A percentile compares a stretch with the other conserved stretches of the same genome.
phyloP scores from a whole-genome alignment of 1,140 invertebrate species.

The Delia radicum region DNA sequence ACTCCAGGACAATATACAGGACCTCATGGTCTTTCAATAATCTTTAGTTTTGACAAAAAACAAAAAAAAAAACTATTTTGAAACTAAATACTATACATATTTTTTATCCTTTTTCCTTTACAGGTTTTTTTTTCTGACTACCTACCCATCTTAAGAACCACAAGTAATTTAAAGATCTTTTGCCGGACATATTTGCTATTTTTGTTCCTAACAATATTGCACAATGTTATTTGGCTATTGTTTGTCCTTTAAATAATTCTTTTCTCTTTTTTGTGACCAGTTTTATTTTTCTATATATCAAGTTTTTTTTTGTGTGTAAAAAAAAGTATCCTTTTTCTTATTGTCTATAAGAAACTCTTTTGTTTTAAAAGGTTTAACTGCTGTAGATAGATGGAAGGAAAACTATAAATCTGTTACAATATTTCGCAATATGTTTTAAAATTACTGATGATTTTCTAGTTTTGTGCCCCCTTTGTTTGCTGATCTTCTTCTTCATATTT shows the following conservation, averaged over 20 bases:
- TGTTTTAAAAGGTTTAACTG: neutral
- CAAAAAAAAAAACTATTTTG: neutral
- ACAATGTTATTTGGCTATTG: neutral
- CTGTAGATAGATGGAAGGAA: neutral
- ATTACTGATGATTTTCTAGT: neutral
- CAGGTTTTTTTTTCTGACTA: neutral
- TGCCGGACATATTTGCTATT: neutral
- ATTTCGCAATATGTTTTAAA: neutral
- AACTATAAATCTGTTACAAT: neutral
- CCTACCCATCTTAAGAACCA: neutral
- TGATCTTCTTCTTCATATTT: neutral
- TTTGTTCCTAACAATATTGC: neutral
- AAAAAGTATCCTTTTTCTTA: neutral
- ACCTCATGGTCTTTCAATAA: neutral
- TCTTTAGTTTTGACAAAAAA: neutral
- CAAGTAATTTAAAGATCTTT: constrained; percentile 1
- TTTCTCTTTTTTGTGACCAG: neutral
- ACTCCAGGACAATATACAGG: neutral
- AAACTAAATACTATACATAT: neutral
- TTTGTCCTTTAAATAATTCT: neutral
- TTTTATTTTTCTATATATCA: neutral
- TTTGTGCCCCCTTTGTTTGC: neutral
- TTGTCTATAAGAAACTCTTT: neutral
- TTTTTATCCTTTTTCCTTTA: neutral
- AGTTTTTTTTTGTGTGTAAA: neutral